Evolutionary conservation across 2,797 vertebrate species (phyloP), one percentile per base, ranked within the genome.

Genomic region (Sparus aurata): DNA sequence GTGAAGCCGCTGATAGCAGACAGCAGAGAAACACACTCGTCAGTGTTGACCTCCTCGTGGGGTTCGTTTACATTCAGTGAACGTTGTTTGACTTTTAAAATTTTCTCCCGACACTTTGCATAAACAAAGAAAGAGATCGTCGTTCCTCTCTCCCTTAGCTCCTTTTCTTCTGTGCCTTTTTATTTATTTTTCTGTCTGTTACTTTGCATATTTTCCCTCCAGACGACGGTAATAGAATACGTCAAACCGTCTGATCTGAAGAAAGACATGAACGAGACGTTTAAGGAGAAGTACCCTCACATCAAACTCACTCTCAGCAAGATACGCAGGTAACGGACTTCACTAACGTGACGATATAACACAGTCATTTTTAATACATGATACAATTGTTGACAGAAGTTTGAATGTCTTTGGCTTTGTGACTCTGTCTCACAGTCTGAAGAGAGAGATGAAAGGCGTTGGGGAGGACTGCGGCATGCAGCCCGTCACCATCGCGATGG

Each of bases 201-300:
- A 58, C 12, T 10, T 41, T 0, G 18, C 53, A 58, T 55, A 46
- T 53, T 73, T 34, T 2, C 62, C 55, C 92, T 85, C 49, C 93
- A 99, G 98, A 99, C 98, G 38, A 99, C 98, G 0, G 96, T 99
- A 15, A 99, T 99, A 25, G 98, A 99, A 81, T 99, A 99, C 0
- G 98, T 99, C 85, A 99, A 99, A 85, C 98, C 98, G 0, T 97
- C 97, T 0, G 98, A 99, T 87, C 95, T 99, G 95, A 99, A 99
- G 93, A 99, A 98, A 86, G 98, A 98, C 94, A 99, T 99, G 98
- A 99, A 99, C 4, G 98, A 99, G 95, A 98, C 97, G 0, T 99
- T 99, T 66, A 97, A 95, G 85, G 98, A 99, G 85, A 99, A 98
- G 93, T 99, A 97, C 91, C 98, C 98, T 55, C 96, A 99, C 87